Evolutionary conservation across 2,797 vertebrate genomes (phyloP).

Genomic region (Pelobates cultripes): DNA sequence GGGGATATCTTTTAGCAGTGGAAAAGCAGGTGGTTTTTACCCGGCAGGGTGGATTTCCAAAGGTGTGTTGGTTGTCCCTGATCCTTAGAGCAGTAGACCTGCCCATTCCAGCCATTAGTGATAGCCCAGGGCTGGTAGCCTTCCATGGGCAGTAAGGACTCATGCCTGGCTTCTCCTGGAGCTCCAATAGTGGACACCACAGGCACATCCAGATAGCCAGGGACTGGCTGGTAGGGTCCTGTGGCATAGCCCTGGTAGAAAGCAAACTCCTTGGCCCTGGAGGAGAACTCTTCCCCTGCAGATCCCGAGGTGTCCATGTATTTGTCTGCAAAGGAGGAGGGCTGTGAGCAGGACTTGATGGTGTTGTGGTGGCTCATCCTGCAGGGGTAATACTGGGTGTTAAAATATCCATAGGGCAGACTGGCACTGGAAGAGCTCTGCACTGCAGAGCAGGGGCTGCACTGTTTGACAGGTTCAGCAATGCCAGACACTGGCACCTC

Average conservation of each 20-base stretch:
- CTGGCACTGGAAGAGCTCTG: slow-evolving; percentile 91
- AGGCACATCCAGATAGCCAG: slow-evolving; percentile 93
- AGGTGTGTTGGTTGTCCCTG: slow-evolving; percentile 89
- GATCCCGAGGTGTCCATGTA: slow-evolving; percentile 88
- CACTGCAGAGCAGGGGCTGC: slow-evolving; percentile 92
- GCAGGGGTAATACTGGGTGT: slow-evolving; percentile 94
- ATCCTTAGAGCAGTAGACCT: slow-evolving; percentile 96
- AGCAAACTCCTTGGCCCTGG: slow-evolving; percentile 93
- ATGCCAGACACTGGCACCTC: slow-evolving; percentile 89
- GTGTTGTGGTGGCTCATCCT: slow-evolving; percentile 89
- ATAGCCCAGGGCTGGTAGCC: slow-evolving; percentile 97
- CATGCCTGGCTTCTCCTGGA: slow-evolving; percentile 89
- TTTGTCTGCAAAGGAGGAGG: slow-evolving; percentile 87
- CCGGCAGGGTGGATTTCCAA: slow-evolving; percentile 94
- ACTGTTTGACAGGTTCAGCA: slow-evolving; percentile 93
- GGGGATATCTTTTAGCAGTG: background rate
- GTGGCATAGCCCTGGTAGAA: slow-evolving; percentile 96
- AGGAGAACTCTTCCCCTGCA: slow-evolving; percentile 91
- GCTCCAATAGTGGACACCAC: slow-evolving; percentile 88
- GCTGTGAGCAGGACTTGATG: slow-evolving; percentile 91
- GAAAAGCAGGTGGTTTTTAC: slow-evolving; percentile 76
- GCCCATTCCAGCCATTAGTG: slow-evolving; percentile 95
- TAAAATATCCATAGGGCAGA: slow-evolving; percentile 96
- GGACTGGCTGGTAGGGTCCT: slow-evolving; percentile 90
- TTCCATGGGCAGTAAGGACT: slow-evolving; percentile 91